Evolutionary conservation across 2,797 vertebrate genomes (phyloP).

Genomic region (Gymnoscopelus microlampas): DNA sequence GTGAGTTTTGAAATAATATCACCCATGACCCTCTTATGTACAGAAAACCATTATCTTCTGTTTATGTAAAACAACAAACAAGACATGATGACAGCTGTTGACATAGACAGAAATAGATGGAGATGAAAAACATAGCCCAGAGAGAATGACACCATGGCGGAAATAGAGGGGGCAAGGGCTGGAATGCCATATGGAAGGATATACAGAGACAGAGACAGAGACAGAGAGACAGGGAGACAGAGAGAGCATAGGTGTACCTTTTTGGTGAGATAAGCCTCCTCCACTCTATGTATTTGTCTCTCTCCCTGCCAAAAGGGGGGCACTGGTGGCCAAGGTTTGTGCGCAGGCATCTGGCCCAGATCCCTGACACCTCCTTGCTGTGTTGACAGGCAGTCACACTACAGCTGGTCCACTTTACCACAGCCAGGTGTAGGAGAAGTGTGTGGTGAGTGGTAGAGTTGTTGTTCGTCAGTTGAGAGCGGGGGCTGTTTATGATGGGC

Average conservation of each 20-base stretch:
- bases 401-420: conserved; percentile 47
- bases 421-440: conserved; percentile 8
- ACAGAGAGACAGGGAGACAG: conserved; percentile 32
- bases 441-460: background rate
- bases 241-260: conserved; percentile 29
- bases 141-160: conserved; percentile 24
- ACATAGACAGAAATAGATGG: conserved; percentile 4
- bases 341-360: conserved; percentile 66
- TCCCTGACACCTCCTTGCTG: conserved; percentile 47
- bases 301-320: conserved; percentile 46
- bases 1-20: too few species aligned
- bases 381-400: conserved; percentile 48
- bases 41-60: background rate
- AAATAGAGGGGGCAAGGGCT: conserved; percentile 18
- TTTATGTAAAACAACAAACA: conserved; percentile 8
- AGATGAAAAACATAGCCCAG: background rate
- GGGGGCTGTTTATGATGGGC: conserved; percentile 12
- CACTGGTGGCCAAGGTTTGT: conserved; percentile 60
- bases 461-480: conserved; percentile 21
- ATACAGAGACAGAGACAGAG: conserved; percentile 5
- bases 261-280: conserved; percentile 14
- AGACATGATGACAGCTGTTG: too few species aligned
- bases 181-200: conserved; percentile 28
- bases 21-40: too few species aligned
- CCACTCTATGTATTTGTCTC: conserved; percentile 17